Base-by-base conservation (phyloP, 1,140 invertebrate species). In the Ptiloglossa arizonensis region DNA sequence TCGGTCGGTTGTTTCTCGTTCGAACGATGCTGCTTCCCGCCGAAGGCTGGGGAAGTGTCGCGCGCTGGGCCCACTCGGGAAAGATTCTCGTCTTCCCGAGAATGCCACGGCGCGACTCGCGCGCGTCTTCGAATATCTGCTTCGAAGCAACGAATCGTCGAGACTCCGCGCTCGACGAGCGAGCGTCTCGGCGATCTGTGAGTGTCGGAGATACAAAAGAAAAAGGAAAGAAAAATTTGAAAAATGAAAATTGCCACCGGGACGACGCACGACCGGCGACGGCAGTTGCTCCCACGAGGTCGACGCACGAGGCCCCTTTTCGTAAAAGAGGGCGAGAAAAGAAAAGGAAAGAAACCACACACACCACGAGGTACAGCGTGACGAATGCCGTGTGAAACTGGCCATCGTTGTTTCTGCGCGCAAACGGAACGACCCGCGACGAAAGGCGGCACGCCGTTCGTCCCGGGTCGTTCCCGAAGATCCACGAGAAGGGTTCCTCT, bases 401-500 rank as follows among this genome's bases (percentile, higher is more conserved):
- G 56, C 74, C 66, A 70, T 77, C 66, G 75, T 77, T 77, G 56
- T 69, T 44, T 24, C 64, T 62, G n/a, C 24, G 46, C 46, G 67
- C 24, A n/a, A n/a, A 22, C 35, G 52, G 66, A 82, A 77, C 86
- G 87, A 50, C 46, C 29, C 66, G 38, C 24, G 63, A 87, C 69
- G 46, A 72, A 83, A 75, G 78, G 52, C 35, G 27, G 19, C 38
- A 46, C n/a, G n/a, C n/a, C 76, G 64, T 86, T 44, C 60, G 78
- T 86, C 38, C 17, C 52, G 54, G 48, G 52, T 84, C 85, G 81
- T 69, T 84, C 48, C 68, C 54, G 11, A 50, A 64, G 76, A 80
- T 64, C 29, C 46, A 54, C 69, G 54, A 63, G 77, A 77, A 62
- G 38, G 79, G 50, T 73, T 77, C 78, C 77, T 29, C 82, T 84